Base-by-base conservation (phyloP, 2,797 vertebrate genomes). In the Malacoraja senta region DNA sequence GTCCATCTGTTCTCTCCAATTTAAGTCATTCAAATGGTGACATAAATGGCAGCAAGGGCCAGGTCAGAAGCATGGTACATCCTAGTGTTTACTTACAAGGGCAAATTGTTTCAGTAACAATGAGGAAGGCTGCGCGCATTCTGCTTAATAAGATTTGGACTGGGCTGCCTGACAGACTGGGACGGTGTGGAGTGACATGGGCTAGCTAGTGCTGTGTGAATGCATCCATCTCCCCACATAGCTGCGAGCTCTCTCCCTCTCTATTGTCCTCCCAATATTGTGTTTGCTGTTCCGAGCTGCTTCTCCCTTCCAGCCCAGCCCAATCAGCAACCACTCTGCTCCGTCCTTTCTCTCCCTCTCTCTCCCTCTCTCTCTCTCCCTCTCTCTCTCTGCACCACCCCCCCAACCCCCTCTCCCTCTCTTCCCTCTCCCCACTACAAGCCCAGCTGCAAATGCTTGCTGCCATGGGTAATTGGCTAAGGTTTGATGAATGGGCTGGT, bases 401-500 rank as follows among this genome's bases (percentile, higher is more conserved):
- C 3, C 61, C 44, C 44, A 44, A 2, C 44, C 3, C 3, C 44
- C 44, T 53, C 44, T 44, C 44, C 44, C 13, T 15, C 26, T 2
- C 21, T 1, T 38, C 15, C 53, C 1, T 58, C 83, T 12, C 12
- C 26, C 12, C 63, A 4, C 1, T 12, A 4, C 19, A 35, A 88
- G 68, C n/a, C n/a, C 84, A 88, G 84, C 84, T 88, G 84, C n/a
- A 65, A 88, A 68, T 88, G 63, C n/a, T 68, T 88, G 61, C 2
- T 17, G 21, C n/a, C 63, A 88, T 32, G 29, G 35, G 84, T 98
- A 97, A 98, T 98, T 97, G 97, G 97, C 95, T 96, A 95, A 97
- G 3, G 96, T 96, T 95, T 98, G 98, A 98, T 98, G 96, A 97
- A 98, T 98, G 97, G 96, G 96, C 94, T 95, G 96, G 95, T 97